These are phyloP conservation scores for Cryptus viduatorius DNA, from an alignment of 2,888 invertebrate genomes.

Conservation along the genomic window DNA sequence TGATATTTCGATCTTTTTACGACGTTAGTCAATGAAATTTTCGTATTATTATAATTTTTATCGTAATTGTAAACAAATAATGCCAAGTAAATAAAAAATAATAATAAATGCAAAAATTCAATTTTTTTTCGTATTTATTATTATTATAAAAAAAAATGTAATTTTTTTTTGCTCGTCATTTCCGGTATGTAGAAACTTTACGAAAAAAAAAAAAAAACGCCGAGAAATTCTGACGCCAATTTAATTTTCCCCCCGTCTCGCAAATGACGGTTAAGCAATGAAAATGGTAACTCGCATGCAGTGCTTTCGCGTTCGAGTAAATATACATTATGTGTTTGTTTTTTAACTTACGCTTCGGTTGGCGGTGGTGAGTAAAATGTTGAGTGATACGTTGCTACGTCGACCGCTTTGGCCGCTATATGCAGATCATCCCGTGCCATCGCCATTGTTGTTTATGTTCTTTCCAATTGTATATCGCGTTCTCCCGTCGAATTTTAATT, in stretches of 20 bases:
- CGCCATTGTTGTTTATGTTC: slow-evolving; percentile 76
- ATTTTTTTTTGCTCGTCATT: too few species aligned
- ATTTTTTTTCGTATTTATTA: too few species aligned
- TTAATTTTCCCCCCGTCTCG: too few species aligned
- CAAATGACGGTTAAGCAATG: background rate
- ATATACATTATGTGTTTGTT: background rate
- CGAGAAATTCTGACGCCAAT: too few species aligned
- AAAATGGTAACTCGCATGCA: background rate
- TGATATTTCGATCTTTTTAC: background rate
- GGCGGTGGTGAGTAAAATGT: slow-evolving; percentile 84
- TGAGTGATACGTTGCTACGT: slow-evolving; percentile 81
- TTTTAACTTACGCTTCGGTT: slow-evolving; percentile 83
- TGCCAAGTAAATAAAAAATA: too few species aligned
- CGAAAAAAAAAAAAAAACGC: too few species aligned
- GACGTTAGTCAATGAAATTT: background rate
- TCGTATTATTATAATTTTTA: background rate
- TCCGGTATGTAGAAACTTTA: too few species aligned
- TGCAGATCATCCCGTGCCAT: slow-evolving; percentile 77
- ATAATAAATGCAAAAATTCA: too few species aligned
- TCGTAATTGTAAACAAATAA: too few species aligned
- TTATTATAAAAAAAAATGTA: too few species aligned
- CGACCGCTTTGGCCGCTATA: slow-evolving; percentile 79
- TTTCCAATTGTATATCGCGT: slow-evolving; percentile 38
- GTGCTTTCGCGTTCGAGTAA: background rate
- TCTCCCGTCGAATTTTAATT: slow-evolving; percentile 14